Base-by-base conservation (phyloP, 2,888 invertebrate genomes). In the Andrena trimmerana region DNA sequence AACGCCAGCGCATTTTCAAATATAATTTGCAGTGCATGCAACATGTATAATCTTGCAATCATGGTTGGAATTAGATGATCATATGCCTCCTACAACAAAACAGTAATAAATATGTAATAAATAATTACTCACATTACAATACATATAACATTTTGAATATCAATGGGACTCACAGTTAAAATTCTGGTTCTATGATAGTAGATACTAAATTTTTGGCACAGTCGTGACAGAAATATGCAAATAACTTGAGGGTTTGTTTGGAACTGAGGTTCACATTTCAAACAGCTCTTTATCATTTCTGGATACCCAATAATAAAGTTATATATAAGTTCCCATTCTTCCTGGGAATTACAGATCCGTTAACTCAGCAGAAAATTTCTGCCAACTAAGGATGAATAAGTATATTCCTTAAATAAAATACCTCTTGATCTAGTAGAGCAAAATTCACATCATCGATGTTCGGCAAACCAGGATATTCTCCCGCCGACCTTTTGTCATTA, bases 291-390 rank as follows among this genome's bases (percentile, higher is more conserved):
- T 54, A 97, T 90, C 13, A 96, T 88, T n/a, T 94, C 92, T 0
- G 97, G 96, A 90, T 96, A 96, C 24, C 95, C 95, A 67, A 97
- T 92, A 74, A 97, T 94, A 86, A 95, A 97, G 83, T 96, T 96
- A 91, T 95, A 97, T 59, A 97, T 92, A 3, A 97, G 91, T 82
- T 95, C 95, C 97, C 97, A 97, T 95, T 97, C 97, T 88, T 97
- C 97, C 97, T 97, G 92, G 1, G 63, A 81, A 62, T 8, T 31
- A 42, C 27, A 67, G 1, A 24, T 13, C 24, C 57, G 4, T 54
- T 63, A 24, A 48, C 13, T 54, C 2, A 62, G n/a, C 3, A 52
- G 7, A 16, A 24, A 0, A 7, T 27, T 2, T 42, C 31, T 27
- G 2, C n/a, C 29, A 48, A 59, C 20, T 10, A 10, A 20, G 16